A percentile compares a stretch with the other conserved stretches of the same genome.
Evolutionary conservation across 2,888 invertebrate genomes (phyloP).

Genomic region (Pristionchus mayeri): DNA sequence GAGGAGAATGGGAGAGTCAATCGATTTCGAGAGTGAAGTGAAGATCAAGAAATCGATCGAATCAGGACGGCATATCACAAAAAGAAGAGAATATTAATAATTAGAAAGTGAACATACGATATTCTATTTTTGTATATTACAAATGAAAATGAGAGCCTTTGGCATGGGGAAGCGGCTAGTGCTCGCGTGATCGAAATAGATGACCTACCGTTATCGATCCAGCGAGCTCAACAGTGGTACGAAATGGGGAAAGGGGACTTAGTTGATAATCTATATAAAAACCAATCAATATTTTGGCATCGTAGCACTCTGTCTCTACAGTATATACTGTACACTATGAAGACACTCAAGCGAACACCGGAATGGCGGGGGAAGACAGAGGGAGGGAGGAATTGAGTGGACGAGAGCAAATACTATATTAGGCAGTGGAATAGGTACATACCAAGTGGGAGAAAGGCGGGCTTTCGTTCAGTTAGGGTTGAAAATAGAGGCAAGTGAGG

Average conservation of each 20-base stretch:
- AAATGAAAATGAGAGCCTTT: conserved; percentile 20
- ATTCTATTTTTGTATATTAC: conserved; percentile 42
- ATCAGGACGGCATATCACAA: conserved; percentile 37
- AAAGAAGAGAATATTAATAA: conserved; percentile 21
- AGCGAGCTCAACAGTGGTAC: conserved; percentile 11
- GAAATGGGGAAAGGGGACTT: neutral
- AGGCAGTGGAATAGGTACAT: conserved; percentile 12
- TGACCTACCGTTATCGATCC: conserved; percentile 34
- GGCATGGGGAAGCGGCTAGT: conserved; percentile 40
- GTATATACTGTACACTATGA: conserved; percentile 48
- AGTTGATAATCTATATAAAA: conserved; percentile 46
- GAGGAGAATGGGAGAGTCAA: conserved; percentile 10
- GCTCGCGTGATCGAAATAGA: neutral
- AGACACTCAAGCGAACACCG: conserved; percentile 47
- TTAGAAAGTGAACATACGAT: conserved; percentile 21
- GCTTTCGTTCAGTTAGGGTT: neutral
- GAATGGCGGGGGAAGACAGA: conserved; percentile 37
- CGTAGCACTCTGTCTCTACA: conserved; percentile 44
- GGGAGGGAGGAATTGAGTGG: neutral
- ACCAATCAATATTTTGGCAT: conserved; percentile 35
- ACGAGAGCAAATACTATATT: neutral
- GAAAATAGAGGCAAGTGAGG: conserved; percentile 19
- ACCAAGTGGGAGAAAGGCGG: neutral
- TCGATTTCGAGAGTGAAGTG: neutral
- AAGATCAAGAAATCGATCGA: conserved; percentile 15